These are phyloP conservation scores for Palaemon carinicauda DNA, from an alignment of 1,140 invertebrate genomes.

Conservation along the genomic window DNA sequence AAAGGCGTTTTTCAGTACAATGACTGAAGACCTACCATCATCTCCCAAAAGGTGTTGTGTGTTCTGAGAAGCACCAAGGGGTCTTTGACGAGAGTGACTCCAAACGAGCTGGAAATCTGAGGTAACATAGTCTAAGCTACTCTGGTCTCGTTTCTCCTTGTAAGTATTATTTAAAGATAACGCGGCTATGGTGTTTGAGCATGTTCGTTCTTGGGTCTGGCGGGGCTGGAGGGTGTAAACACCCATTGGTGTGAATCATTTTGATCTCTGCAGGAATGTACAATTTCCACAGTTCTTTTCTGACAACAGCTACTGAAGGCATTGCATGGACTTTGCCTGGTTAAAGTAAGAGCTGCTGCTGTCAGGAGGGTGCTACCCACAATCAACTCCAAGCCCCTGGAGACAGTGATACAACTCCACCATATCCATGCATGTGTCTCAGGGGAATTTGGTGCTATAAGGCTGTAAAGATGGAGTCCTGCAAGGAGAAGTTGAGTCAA, in stretches of 20 bases:
- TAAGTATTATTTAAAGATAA: background rate
- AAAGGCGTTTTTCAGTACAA: background rate
- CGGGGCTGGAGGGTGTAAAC: conserved; percentile 37
- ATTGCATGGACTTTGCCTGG: background rate
- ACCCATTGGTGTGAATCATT: conserved; percentile 41
- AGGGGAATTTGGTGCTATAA: background rate
- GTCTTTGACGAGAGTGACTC: conserved; percentile 21
- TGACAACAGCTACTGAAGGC: conserved; percentile 21
- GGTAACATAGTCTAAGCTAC: conserved; percentile 42
- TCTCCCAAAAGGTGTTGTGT: background rate
- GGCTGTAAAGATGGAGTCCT: background rate
- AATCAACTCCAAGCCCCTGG: conserved; percentile 27
- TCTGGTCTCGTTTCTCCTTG: conserved; percentile 22
- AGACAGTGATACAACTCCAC: conserved; percentile 11
- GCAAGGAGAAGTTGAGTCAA: conserved; percentile 1
- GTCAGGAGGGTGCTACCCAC: conserved; percentile 22
- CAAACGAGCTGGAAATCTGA: conserved; percentile 49
- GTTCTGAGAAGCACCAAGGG: conserved; percentile 1
- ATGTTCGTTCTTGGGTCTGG: conserved; percentile 29
- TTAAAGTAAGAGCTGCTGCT: conserved; percentile 26
- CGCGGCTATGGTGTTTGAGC: conserved; percentile 28
- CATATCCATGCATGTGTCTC: conserved; percentile 7
- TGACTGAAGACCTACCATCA: background rate
- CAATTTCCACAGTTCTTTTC: conserved; percentile 28
- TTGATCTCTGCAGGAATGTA: conserved; percentile 27